Conservation (phyloP, 2,888 invertebrate species). For the Homarus gammarus region DNA sequence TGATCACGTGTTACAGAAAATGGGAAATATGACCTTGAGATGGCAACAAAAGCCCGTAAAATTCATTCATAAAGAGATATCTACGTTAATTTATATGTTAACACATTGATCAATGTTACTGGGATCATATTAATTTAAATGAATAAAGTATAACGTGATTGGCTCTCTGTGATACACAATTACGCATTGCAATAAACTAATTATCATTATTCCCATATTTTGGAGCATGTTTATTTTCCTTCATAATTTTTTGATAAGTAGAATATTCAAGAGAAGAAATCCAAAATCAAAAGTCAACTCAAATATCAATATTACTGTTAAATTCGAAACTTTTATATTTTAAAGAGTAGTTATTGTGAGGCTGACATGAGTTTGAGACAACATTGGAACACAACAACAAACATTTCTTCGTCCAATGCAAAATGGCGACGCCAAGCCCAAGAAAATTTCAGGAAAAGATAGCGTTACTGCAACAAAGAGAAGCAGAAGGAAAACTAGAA, state of each 20-base stretch:
- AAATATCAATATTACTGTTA: too few relatives aligned
- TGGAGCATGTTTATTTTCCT: neutral
- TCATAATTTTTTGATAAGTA: neutral
- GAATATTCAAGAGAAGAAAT: too few relatives aligned
- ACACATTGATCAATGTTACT: neutral
- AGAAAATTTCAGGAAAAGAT: slow-evolving; percentile 75
- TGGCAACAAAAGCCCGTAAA: slow-evolving; percentile 39
- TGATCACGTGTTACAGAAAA: slow-evolving; percentile 12
- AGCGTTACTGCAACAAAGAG: slow-evolving; percentile 62
- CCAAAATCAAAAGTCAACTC: neutral
- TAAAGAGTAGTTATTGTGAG: neutral
- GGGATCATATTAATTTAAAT: neutral
- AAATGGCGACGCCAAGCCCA: slow-evolving; percentile 74
- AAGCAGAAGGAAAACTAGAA: slow-evolving; percentile 53
- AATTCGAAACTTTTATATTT: neutral
- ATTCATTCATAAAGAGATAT: slow-evolving; percentile 24
- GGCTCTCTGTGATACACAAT: neutral
- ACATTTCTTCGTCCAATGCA: slow-evolving; percentile 62
- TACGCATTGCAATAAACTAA: slow-evolving; percentile 50
- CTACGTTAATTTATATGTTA: neutral
- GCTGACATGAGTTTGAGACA: neutral
- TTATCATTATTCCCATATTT: neutral
- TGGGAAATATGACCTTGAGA: slow-evolving; percentile 32
- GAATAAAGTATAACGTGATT: neutral
- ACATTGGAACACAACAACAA: slow-evolving; percentile 73